Evolutionary conservation across 2,113 vertebrate genomes (phyloP).

Genomic region (Cyprinodon tularosa): DNA sequence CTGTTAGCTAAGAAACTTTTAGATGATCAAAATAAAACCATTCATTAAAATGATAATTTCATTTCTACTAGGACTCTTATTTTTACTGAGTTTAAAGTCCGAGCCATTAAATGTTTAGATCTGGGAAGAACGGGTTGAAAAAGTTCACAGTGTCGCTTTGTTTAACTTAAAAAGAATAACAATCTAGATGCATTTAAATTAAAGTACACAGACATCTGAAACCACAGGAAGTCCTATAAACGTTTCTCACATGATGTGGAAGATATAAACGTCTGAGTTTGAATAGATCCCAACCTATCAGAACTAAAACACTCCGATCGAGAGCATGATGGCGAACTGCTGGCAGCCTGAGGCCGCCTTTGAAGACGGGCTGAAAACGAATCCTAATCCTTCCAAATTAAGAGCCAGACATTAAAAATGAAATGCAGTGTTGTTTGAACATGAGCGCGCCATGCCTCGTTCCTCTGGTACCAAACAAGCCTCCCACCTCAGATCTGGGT

Average conservation of each 20-base stretch:
- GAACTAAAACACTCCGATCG: too few relatives aligned
- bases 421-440: constrained; percentile 17
- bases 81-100: too few relatives aligned
- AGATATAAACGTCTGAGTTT: not conserved
- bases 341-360: not conserved
- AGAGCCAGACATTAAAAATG: not conserved
- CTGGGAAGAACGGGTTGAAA: not conserved
- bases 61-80: not conserved
- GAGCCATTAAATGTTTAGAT: not conserved
- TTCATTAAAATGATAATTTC: constrained; percentile 44
- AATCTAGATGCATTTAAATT: constrained; percentile 4
- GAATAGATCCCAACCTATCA: not conserved
- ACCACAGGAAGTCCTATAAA: constrained; percentile 3
- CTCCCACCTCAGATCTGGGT: constrained; percentile 45
- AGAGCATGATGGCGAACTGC: not conserved
- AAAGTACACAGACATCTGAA: constrained; percentile 10
- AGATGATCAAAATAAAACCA: constrained; percentile 38
- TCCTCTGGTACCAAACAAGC: constrained; percentile 26
- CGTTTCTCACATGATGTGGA: constrained; percentile 14
- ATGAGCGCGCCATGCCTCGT: constrained; percentile 4
- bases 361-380: constrained; percentile 15
- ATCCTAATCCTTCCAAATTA: constrained; percentile 12
- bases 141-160: constrained; percentile 6
- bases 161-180: constrained; percentile 11
- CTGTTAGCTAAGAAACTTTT: not conserved